A percentile compares a stretch with the other conserved stretches of the same genome.
These are phyloP conservation scores for Diceros bicornis DNA, from an alignment of 2,797 vertebrate genomes.

Conservation along the genomic window DNA sequence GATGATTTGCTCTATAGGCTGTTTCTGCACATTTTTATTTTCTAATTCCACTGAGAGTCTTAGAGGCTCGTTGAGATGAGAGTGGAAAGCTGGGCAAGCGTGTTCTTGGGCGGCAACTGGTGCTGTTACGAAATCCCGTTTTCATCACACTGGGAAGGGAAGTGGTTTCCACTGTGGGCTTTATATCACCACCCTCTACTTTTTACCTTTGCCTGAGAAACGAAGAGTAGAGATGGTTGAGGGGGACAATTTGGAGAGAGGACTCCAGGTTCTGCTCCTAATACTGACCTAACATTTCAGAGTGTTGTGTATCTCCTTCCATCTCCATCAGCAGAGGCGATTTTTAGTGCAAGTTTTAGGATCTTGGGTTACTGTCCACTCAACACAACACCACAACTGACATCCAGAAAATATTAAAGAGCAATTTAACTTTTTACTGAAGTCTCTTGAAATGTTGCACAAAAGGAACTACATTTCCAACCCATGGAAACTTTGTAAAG, in stretches of 20 bases:
- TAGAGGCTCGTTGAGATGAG: neutral
- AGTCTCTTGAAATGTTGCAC: neutral
- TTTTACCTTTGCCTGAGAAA: conserved; percentile 6
- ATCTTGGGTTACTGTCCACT: neutral
- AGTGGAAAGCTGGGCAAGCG: neutral
- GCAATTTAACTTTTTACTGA: neutral
- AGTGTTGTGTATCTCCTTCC: neutral
- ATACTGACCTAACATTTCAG: neutral
- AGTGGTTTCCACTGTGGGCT: neutral
- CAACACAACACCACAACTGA: neutral
- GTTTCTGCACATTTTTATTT: conserved; percentile 11
- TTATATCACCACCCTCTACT: neutral
- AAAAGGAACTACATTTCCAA: neutral
- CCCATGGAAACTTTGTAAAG: neutral
- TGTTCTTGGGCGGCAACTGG: neutral
- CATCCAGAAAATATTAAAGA: neutral
- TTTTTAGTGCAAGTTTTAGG: neutral
- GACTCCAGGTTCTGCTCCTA: neutral
- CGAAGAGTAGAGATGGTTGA: neutral
- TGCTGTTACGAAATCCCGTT: neutral
- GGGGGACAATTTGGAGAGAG: neutral
- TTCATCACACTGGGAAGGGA: neutral
- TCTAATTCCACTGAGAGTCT: conserved; percentile 2
- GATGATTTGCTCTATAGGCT: neutral
- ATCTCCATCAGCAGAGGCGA: neutral